Conservation (phyloP, 2,797 vertebrate species). For the Pangasius sanitwongsei region DNA sequence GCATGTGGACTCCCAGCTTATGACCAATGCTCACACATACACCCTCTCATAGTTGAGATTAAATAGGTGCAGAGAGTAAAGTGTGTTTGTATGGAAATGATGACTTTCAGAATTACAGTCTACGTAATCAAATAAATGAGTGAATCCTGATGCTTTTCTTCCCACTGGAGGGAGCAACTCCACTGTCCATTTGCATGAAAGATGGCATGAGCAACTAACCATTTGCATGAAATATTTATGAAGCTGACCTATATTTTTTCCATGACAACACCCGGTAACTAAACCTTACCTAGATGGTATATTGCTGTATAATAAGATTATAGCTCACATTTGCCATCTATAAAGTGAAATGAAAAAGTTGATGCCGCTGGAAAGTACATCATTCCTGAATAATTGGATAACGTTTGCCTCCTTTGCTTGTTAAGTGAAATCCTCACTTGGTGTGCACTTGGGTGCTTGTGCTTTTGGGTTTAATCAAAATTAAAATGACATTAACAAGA, state of each 20-base stretch:
- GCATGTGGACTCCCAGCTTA: conserved; percentile 22
- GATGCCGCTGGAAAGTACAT: conserved; percentile 24
- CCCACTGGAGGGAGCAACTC: conserved; percentile 54
- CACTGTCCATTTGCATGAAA: conserved; percentile 57
- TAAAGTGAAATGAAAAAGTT: conserved; percentile 37
- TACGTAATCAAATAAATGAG: conserved; percentile 58
- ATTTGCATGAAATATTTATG: conserved; percentile 63
- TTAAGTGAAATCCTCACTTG: background rate
- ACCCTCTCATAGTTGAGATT: conserved; percentile 42
- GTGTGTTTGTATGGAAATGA: conserved; percentile 62
- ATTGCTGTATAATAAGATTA: conserved; percentile 56
- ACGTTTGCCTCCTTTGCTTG: background rate
- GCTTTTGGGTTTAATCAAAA: background rate
- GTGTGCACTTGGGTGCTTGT: background rate
- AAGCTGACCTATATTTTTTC: conserved; percentile 58
- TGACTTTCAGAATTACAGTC: conserved; percentile 57
- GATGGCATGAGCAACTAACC: conserved; percentile 50
- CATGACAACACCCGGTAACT: conserved; percentile 44
- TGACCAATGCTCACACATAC: conserved; percentile 17
- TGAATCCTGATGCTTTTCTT: conserved; percentile 48
- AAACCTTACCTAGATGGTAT: conserved; percentile 28
- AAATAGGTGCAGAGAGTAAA: conserved; percentile 51
- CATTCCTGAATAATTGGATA: conserved; percentile 25
- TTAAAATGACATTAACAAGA: background rate
- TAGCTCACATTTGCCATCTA: conserved; percentile 32